Conservation (phyloP, 2,113 vertebrate genomes). For the Rhinopomastus cyanomelas region DNA sequence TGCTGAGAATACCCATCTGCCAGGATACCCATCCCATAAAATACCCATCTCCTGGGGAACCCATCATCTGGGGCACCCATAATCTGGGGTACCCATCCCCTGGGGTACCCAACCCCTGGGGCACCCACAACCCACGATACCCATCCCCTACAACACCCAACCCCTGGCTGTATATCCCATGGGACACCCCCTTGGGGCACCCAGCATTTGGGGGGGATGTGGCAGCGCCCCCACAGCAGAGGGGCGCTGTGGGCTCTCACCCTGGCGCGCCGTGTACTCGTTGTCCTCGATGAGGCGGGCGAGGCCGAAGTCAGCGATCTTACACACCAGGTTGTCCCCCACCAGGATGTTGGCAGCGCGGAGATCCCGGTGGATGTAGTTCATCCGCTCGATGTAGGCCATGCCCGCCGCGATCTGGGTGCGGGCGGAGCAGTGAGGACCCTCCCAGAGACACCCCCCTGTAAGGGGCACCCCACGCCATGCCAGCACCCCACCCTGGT, state of each 20-base stretch:
- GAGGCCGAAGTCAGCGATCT: slow-evolving; percentile 96
- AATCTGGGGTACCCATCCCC: too few species aligned
- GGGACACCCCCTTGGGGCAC: too few species aligned
- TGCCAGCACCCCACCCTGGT: background rate
- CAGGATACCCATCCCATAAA: too few species aligned
- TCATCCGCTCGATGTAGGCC: slow-evolving; percentile 98
- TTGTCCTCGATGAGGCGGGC: slow-evolving; percentile 96
- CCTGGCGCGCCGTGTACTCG: slow-evolving; percentile 95
- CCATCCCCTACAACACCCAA: too few species aligned
- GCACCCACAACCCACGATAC: too few species aligned
- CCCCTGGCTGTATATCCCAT: too few species aligned
- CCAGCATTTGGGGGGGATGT: background rate
- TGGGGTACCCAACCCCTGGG: too few species aligned
- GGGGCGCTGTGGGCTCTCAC: slow-evolving; percentile 59
- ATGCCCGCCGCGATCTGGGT: slow-evolving; percentile 90
- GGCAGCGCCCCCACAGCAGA: too few species aligned
- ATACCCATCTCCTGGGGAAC: too few species aligned
- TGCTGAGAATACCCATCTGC: too few species aligned
- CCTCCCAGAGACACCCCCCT: accelerated
- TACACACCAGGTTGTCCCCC: slow-evolving; percentile 92
- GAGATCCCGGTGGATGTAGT: slow-evolving; percentile 97
- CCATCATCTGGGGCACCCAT: too few species aligned
- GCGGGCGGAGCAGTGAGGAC: background rate
- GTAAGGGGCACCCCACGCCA: accelerated
- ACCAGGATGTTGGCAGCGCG: slow-evolving; percentile 97